Percentiles rank a stretch among this genome's conserved stretches.
Evolutionary conservation across 2,797 vertebrate species (phyloP).

Genomic region (Sparidentex hasta): DNA sequence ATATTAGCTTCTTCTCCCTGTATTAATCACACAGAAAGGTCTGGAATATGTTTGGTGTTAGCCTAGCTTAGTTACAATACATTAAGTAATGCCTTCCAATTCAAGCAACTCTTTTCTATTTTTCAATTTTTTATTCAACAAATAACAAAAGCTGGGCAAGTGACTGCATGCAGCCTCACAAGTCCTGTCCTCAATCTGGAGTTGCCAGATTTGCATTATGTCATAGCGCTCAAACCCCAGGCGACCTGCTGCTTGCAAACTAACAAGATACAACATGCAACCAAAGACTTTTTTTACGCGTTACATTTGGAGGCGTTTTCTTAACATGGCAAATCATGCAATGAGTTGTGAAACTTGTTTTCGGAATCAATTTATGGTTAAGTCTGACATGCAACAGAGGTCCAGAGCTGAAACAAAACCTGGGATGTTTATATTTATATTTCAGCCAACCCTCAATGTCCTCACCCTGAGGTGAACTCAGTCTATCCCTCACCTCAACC

Average conservation of each 20-base stretch:
- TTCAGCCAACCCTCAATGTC: no score
- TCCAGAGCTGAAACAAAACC: not conserved
- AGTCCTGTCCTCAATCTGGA: not conserved
- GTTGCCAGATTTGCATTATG: not conserved
- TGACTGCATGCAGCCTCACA: not conserved
- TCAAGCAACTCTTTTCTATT: no score
- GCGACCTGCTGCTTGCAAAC: not conserved
- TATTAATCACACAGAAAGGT: not conserved
- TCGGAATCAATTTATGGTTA: not conserved
- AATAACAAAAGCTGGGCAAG: not conserved
- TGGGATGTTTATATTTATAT: not conserved
- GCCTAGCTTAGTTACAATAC: not conserved
- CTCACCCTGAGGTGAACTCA: not conserved
- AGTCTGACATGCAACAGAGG: not conserved
- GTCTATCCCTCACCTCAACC: not conserved
- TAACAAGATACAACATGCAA: not conserved
- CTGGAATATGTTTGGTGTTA: not conserved
- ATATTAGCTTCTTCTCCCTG: not conserved
- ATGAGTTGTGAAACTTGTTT: not conserved
- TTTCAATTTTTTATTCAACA: no score
- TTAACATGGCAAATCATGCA: not conserved
- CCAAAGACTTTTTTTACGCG: not conserved
- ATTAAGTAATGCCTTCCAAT: no score
- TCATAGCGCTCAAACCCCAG: not conserved
- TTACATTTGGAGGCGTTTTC: not conserved